Evolutionary conservation across 2,888 invertebrate genomes (phyloP), one percentile per base, ranked within the genome.

Genomic region (Diachrysia chrysitis): DNA sequence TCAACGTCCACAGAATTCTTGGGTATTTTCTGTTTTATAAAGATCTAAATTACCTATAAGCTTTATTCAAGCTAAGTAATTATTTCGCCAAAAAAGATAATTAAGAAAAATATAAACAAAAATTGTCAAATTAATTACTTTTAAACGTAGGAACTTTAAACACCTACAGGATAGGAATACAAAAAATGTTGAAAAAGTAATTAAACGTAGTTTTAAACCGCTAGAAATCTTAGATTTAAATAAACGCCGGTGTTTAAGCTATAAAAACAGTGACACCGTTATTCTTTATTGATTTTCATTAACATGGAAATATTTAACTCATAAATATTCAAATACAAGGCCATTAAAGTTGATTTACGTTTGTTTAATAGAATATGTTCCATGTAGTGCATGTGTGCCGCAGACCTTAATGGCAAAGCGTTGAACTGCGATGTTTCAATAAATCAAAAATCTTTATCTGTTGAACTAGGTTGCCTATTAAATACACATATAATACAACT

Each of bases 341-440:
- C 48, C 48, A 51, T 51, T 51, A 51, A 21, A 19, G 48, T 51
- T 51, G 48, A 51, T 51, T 48, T 48, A 51, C 12, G 19, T 21
- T 21, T 51, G 48, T 51, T 51, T 51, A 51, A 51, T 51, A 21
- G 48, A 51, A 51, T 21, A 51, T 19, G 10, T 51, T 51, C 21
- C 19, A 21, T 21, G 48, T 19, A 19, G 19, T 12, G 12, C 48
- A 0, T 51, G 17, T 48, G 48, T 48, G 42, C 42, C n/a, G 12
- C 16, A 37, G 42, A 42, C 12, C 21, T 51, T n/a, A n/a, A 42
- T n/a, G 12, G 21, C 19, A 19, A 21, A 21, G 21, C 3, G 10
- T 10, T 51, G 12, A 21, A 51, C 19, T n/a, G n/a, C n/a, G n/a
- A n/a, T 37, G 16, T 42, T 42, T n/a, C 4, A 42, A 42, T n/a